These are phyloP conservation scores for Achlya flavicornis DNA, from an alignment of 2,888 invertebrate species.

Conservation along the genomic window DNA sequence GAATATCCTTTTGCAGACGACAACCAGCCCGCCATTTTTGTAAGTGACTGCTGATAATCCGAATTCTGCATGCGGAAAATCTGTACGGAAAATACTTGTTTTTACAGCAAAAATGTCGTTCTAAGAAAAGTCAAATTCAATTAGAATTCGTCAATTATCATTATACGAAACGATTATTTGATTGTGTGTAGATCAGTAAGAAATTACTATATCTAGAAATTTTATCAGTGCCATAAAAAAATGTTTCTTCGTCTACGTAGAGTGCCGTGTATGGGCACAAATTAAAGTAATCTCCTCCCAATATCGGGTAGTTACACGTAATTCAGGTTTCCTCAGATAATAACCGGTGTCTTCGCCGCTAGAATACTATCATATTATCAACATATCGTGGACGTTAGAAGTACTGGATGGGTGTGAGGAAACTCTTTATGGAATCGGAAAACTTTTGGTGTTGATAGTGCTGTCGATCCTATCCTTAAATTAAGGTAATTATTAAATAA, in stretches of 20 bases:
- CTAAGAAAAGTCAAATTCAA: no score
- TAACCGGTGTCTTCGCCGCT: constrained; percentile 39
- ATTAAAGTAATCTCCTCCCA: constrained; percentile 49
- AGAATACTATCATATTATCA: constrained; percentile 53
- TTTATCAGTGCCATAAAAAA: background rate
- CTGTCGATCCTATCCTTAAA: no score
- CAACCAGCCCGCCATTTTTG: background rate
- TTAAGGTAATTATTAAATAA: no score
- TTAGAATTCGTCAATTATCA: no score
- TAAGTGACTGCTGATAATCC: no score
- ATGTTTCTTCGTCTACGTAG: background rate
- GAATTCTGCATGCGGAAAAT: no score
- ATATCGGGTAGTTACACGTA: constrained; percentile 42
- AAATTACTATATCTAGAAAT: background rate
- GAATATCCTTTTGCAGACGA: background rate
- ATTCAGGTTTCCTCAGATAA: constrained; percentile 50
- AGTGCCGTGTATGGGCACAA: constrained; percentile 15
- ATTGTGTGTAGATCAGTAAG: background rate
- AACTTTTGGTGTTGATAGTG: no score
- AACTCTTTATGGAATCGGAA: background rate
- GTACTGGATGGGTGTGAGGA: constrained; percentile 10
- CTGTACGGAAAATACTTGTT: no score
- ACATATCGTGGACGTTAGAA: constrained; percentile 19
- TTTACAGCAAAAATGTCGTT: background rate
- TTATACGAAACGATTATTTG: no score